A percentile compares a stretch with the other conserved stretches of the same genome.
These are phyloP conservation scores for Ascaphus truei DNA, from an alignment of 2,113 vertebrate genomes.

Conservation along the genomic window DNA sequence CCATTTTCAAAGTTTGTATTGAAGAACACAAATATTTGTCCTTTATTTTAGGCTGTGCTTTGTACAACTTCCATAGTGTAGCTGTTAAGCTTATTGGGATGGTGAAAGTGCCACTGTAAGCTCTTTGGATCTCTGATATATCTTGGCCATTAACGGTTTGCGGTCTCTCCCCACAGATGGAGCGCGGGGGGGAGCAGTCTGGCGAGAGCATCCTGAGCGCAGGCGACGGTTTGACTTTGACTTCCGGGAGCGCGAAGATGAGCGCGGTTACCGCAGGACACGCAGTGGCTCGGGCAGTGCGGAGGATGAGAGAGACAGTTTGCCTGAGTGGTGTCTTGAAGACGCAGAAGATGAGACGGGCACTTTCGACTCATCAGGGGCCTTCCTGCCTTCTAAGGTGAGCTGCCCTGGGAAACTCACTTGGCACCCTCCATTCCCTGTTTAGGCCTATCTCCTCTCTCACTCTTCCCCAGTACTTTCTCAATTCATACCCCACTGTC, in stretches of 20 bases:
- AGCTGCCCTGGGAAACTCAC: constrained; percentile 29
- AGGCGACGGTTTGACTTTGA: constrained; percentile 90
- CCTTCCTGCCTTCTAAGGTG: constrained; percentile 92
- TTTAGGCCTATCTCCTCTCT: too few species aligned
- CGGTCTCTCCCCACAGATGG: constrained; percentile 60
- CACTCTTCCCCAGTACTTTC: too few species aligned
- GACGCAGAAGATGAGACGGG: constrained; percentile 96
- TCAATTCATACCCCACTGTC: too few species aligned
- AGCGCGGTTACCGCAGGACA: constrained; percentile 84
- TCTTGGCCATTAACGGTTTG: not conserved
- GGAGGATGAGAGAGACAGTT: constrained; percentile 90
- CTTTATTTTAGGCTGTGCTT: not conserved
- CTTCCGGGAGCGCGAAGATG: constrained; percentile 84
- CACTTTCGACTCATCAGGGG: constrained; percentile 95
- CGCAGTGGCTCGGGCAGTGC: constrained; percentile 87
- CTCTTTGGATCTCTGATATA: not conserved
- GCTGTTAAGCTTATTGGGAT: not conserved
- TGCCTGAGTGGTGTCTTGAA: constrained; percentile 97
- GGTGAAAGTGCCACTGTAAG: not conserved
- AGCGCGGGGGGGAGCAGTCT: constrained; percentile 81
- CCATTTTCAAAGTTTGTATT: too few species aligned
- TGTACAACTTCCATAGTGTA: not conserved
- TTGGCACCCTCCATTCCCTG: not conserved
- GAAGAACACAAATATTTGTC: not conserved
- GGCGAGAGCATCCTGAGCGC: constrained; percentile 90